Percentiles rank a stretch among this genome's conserved stretches.
Conservation (phyloP, 2,888 invertebrate genomes). For the Therioaphis trifolii region DNA sequence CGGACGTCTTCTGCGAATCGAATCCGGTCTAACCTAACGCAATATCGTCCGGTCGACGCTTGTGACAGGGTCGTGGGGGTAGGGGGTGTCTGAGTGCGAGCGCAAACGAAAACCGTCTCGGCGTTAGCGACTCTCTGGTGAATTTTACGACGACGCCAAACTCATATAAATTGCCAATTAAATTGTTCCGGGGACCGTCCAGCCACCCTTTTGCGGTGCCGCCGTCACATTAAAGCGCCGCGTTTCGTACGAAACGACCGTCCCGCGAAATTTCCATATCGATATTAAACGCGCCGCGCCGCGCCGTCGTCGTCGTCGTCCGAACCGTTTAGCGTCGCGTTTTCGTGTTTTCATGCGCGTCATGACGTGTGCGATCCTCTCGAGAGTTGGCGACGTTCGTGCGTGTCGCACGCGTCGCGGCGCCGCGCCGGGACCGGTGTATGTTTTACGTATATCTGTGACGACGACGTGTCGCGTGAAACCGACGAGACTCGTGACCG, state of each 20-base stretch:
- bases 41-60: not conserved
- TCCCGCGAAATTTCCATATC: not conserved
- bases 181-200: conserved; percentile 21
- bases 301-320: too few species aligned
- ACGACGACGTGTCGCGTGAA: too few species aligned
- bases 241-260: conserved; percentile 1
- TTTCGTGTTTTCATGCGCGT: too few species aligned
- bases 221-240: conserved; percentile 1
- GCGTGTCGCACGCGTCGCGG: too few species aligned
- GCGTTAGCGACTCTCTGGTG: not conserved
- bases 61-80: not conserved
- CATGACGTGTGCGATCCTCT: too few species aligned
- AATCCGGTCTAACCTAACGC: not conserved
- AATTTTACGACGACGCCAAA: not conserved
- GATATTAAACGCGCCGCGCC: not conserved
- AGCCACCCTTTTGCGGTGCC: not conserved
- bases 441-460: too few species aligned
- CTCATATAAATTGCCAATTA: conserved; percentile 28
- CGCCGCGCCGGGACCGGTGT: too few species aligned
- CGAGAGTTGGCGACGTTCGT: too few species aligned
- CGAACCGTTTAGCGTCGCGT: too few species aligned
- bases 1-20: not conserved
- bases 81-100: too few species aligned
- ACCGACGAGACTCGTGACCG: too few species aligned
- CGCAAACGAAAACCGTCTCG: not conserved